Evolutionary conservation across 2,888 invertebrate genomes (phyloP), one percentile per base, ranked within the genome.

Genomic region (Andricus quercusramuli): DNA sequence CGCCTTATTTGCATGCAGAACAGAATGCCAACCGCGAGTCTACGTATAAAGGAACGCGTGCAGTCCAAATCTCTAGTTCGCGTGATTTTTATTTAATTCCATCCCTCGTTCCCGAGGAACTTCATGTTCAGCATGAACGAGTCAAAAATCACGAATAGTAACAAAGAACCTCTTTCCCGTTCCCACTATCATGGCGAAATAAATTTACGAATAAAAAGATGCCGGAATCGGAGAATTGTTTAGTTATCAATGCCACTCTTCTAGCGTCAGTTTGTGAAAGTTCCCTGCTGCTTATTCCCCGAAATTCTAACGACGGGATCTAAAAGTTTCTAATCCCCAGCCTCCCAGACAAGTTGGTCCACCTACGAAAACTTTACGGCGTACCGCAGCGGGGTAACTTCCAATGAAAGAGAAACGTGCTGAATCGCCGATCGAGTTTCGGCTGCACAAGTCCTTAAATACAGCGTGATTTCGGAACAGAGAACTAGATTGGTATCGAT

Each of bases 1-100:
- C 77, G 81, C 78, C 86, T 90, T 87, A 89, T 90, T 89, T 88
- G 82, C 86, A 90, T 90, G 89, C 89, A 86, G 88, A 88, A 82
- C 83, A 79, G 83, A 85, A 83, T 85, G 4, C 32, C 51, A 74
- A 20, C 11, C n/a, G 29, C 25, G 68, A 68, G 68, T 51, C 56
- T 74, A 47, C 25, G 20, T n/a, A 29, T 37, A 37, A 32, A 56
- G 22, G 32, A 77, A 32, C 44, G 6, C 68, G 41, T 44, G 74
- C 78, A 68, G 70, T 78, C 83, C 83, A 83, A 86, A 86, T 87
- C 87, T 86, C 78, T 81, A 62, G 81, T 85, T 85, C 82, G 85
- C 84, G 85, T 87, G 86, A 88, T 88, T 88, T 88, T 88, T 86
- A 87, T 88, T 88, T 87, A 84, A 86, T 87, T 87, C 85, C 77